phyloP scores from a whole-genome alignment of 2,888 invertebrate species.

The Lypha dubia region DNA sequence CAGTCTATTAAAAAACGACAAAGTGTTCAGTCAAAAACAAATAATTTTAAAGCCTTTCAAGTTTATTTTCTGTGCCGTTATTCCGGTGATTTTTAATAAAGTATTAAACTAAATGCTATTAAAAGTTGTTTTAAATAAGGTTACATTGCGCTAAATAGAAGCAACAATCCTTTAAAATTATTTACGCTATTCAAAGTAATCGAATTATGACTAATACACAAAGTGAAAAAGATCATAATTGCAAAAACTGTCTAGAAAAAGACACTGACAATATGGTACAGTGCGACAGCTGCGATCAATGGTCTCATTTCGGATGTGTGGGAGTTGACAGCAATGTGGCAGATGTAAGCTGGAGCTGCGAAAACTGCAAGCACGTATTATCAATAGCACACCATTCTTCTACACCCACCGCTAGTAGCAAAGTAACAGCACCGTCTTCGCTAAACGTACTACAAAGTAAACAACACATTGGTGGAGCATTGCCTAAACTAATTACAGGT shows the following conservation, averaged over 20 bases:
- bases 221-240: constrained; percentile 6
- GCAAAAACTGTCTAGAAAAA: neutral
- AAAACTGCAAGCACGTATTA: neutral
- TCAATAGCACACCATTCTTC: neutral
- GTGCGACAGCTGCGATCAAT: constrained; percentile 21
- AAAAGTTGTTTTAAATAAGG: no score
- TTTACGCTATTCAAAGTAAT: no score
- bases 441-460: no score
- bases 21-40: no score
- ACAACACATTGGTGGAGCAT: no score
- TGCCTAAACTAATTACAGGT: neutral
- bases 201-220: neutral
- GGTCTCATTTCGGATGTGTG: constrained; percentile 5
- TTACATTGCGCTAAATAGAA: no score
- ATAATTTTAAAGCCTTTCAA: no score
- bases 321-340: constrained; percentile 1
- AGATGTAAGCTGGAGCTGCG: constrained; percentile 13
- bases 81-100: no score
- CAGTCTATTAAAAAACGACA: no score
- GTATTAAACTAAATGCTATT: no score
- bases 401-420: neutral
- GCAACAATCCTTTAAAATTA: no score
- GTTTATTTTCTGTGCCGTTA: no score
- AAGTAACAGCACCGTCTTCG: neutral
- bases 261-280: constrained; percentile 32